Evolutionary conservation across 2,888 invertebrate species (phyloP), one percentile per base, ranked within the genome.

Genomic region (Philhelius pedissequus): DNA sequence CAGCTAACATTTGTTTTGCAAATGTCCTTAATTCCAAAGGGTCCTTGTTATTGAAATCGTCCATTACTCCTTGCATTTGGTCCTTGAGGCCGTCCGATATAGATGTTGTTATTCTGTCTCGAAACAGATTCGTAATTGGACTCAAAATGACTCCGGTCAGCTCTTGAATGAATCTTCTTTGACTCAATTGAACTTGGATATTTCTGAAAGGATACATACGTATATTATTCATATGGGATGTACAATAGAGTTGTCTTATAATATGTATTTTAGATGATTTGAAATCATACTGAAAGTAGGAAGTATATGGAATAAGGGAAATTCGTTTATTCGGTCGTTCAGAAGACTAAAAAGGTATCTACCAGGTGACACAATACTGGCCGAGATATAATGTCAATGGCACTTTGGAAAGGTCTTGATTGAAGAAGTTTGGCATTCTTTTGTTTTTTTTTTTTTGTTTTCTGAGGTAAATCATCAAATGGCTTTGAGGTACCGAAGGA

Each of bases 91-190:
- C 90, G 75, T 90, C 91, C 27, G 91, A 90, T 76, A 91, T 91
- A 15, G 90, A 90, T 20, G 90, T 90, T 7, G 90, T 91, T 45
- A 91, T 91, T 18, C 89, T 89, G 86, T 91, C 88, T 45, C 90
- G 90, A 64, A 91, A 91, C 13, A 91, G 84, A 82, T 90, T 90
- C 58, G 91, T 91, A 54, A 91, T 90, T n/a, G 91, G 91, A 81
- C 89, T 90, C 69, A 91, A 87, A 81, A 91, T 89, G 15, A 89
- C 87, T n/a, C 90, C 90, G 13, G 89, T 90, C 32, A 91, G 68
- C 27, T 90, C 88, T 7, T 90, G 88, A 69, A 91, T 89, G 43
- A 91, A 81, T 5, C 89, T 87, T 9, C 88, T 88, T 86, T 89
- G 88, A 86, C 91, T 90, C 86, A 91, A 78, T 87, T 90, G 90